Base-by-base conservation (phyloP, 2,113 vertebrate species). In the Lophochroa leadbeateri region DNA sequence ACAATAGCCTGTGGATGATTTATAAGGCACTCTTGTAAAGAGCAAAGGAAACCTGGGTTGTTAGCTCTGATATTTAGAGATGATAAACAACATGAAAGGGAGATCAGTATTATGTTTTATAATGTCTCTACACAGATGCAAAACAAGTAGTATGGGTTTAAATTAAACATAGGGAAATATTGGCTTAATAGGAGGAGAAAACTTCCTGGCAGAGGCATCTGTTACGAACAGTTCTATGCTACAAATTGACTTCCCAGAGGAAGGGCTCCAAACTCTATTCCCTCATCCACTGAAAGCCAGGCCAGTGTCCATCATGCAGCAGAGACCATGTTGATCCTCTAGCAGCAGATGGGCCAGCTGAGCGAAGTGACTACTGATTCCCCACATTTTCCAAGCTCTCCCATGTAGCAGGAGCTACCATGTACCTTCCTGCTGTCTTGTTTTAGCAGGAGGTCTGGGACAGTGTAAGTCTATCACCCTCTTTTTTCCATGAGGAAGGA, bases 1-100 rank as follows among this genome's bases (percentile, higher is more conserved):
- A n/a, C 47, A 18, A 2, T 7, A 25, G 52, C 21, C 65, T 52
- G 74, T 1, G 0, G 65, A 41, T 86, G 78, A 91, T 96, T 92
- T 83, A 91, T 85, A 67, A 96, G 83, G 84, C 82, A 33, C 2
- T 11, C 21, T 29, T 88, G 76, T 20, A 94, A 92, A 93, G 87
- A 94, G 90, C 76, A 92, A 70, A 95, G 71, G 84, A 87, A 92
- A 23, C 61, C 63, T 65, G 39, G 67, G 70, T 53, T 90, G 86
- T 92, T 94, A 84, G 64, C 67, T 80, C 79, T 94, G 83, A 87
- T 86, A 92, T 96, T 96, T 89, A 96, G 74, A 80, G 92, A 86
- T 82, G 83, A 89, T 80, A 86, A 96, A 94, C 68, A 77, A 88
- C 82, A 46, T 53, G 69, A 71, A 92, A 90, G 31, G 28, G 39